Percentiles rank a stretch among this genome's conserved stretches.
Conservation (phyloP, 2,888 invertebrate species). For the Hirtodrosophila alboralis region DNA sequence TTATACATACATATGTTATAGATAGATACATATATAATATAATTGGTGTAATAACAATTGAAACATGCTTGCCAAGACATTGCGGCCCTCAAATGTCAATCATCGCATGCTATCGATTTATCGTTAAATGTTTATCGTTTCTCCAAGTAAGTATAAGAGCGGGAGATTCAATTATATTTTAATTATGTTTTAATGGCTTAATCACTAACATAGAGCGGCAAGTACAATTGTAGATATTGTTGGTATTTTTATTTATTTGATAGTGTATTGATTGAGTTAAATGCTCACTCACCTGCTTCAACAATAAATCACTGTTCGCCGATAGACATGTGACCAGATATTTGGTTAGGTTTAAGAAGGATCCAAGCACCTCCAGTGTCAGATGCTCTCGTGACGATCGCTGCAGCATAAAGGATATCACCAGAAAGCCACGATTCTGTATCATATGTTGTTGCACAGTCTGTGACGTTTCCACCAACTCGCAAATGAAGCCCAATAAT, state of each 20-base stretch:
- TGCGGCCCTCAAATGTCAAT: conserved; percentile 46
- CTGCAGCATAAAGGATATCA: conserved; percentile 98
- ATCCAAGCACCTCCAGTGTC: conserved; percentile 95
- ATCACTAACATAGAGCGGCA: conserved; percentile 18
- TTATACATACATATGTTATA: conserved; percentile 5
- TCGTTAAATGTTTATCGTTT: conserved; percentile 30
- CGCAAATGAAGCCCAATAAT: conserved; percentile 98
- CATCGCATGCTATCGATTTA: conserved; percentile 49
- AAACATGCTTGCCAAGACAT: conserved; percentile 55
- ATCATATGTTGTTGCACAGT: conserved; percentile 99
- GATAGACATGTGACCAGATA: conserved; percentile 96
- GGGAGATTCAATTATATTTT: conserved; percentile 14
- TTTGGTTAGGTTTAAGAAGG: conserved; percentile 95
- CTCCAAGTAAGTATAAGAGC: conserved; percentile 34
- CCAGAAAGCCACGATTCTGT: conserved; percentile 98
- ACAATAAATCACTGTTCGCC: conserved; percentile 94
- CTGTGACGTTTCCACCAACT: conserved; percentile 97
- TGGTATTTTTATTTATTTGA: too few species aligned
- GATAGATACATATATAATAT: conserved; percentile 14
- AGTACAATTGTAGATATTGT: too few species aligned
- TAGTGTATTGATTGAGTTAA: conserved; percentile 23
- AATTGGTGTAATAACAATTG: conserved; percentile 10
- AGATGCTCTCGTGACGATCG: conserved; percentile 96
- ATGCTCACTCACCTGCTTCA: conserved; percentile 91
- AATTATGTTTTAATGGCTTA: conserved; percentile 16